Evolutionary conservation across 1,140 invertebrate genomes (phyloP).

Genomic region (Branchinecta lindahli): DNA sequence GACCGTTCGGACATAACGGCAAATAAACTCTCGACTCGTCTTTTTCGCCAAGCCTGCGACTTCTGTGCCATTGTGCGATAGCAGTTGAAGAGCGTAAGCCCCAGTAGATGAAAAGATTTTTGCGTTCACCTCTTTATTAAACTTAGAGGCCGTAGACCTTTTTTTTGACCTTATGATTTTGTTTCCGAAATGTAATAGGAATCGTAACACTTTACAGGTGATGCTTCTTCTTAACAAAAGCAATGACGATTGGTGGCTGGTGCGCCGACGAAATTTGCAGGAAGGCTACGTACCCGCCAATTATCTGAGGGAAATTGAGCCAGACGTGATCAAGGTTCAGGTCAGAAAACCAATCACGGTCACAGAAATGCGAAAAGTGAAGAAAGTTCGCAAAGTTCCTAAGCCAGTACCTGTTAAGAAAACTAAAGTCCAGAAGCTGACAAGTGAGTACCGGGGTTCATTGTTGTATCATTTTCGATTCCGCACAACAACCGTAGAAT

Average conservation of each 20-base stretch:
- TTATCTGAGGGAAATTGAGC: slow-evolving; percentile 85
- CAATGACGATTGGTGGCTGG: slow-evolving; percentile 96
- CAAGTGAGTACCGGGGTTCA: slow-evolving; percentile 12
- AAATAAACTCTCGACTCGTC: no score
- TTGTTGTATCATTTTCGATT: no score
- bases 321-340: slow-evolving; percentile 61
- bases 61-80: no score
- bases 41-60: no score
- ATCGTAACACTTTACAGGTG: slow-evolving; percentile 32
- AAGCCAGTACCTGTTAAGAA: slow-evolving; percentile 53
- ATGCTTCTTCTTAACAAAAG: slow-evolving; percentile 89
- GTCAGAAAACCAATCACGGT: slow-evolving; percentile 68
- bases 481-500: no score
- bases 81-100: no score
- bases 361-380: slow-evolving; percentile 61
- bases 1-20: no score
- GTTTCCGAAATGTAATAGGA: background rate
- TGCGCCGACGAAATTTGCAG: slow-evolving; percentile 70
- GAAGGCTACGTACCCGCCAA: slow-evolving; percentile 97
- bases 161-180: background rate
- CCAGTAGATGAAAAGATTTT: no score
- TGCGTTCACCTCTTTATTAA: no score
- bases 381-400: slow-evolving; percentile 72
- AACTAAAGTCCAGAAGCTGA: slow-evolving; percentile 25
- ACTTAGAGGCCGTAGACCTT: no score